Percentiles rank a stretch among this genome's conserved stretches.
Evolutionary conservation across 2,888 invertebrate genomes (phyloP).

Genomic region (Mycalesis mineus): DNA sequence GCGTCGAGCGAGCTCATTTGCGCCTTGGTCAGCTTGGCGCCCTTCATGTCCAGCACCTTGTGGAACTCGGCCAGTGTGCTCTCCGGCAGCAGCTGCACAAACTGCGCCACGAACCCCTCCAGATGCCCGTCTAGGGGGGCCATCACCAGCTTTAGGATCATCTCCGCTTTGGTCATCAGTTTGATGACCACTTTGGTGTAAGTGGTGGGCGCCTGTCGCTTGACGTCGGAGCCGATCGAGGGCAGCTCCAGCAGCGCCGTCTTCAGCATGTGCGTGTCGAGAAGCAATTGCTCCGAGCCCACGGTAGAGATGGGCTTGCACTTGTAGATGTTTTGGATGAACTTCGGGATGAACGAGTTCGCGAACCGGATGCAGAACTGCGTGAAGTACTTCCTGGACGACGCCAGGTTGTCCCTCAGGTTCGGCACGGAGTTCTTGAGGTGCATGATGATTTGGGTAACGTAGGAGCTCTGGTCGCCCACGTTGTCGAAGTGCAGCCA

Average conservation of each 20-base stretch:
- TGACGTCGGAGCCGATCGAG: slow-evolving; percentile 92
- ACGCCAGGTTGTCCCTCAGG: slow-evolving; percentile 92
- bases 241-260: slow-evolving; percentile 96
- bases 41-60: slow-evolving; percentile 97
- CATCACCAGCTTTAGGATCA: slow-evolving; percentile 99
- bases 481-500: slow-evolving; percentile 97
- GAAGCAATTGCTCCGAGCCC: slow-evolving; percentile 95
- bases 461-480: slow-evolving; percentile 97
- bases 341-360: slow-evolving; percentile 96
- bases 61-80: slow-evolving; percentile 94
- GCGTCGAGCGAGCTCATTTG: slow-evolving; percentile 54
- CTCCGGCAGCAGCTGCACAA: slow-evolving; percentile 92
- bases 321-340: slow-evolving; percentile 92
- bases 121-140: slow-evolving; percentile 86
- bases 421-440: slow-evolving; percentile 91
- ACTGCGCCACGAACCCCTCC: slow-evolving; percentile 91
- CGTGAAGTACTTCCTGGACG: slow-evolving; percentile 97
- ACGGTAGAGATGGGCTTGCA: slow-evolving; percentile 92
- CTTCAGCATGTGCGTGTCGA: slow-evolving; percentile 96
- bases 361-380: slow-evolving; percentile 98
- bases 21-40: slow-evolving; percentile 69
- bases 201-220: slow-evolving; percentile 92
- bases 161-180: slow-evolving; percentile 98
- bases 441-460: slow-evolving; percentile 92
- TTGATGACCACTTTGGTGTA: slow-evolving; percentile 89